Conservation (phyloP, 2,888 invertebrate species). For the Brachylomia viminalis region DNA sequence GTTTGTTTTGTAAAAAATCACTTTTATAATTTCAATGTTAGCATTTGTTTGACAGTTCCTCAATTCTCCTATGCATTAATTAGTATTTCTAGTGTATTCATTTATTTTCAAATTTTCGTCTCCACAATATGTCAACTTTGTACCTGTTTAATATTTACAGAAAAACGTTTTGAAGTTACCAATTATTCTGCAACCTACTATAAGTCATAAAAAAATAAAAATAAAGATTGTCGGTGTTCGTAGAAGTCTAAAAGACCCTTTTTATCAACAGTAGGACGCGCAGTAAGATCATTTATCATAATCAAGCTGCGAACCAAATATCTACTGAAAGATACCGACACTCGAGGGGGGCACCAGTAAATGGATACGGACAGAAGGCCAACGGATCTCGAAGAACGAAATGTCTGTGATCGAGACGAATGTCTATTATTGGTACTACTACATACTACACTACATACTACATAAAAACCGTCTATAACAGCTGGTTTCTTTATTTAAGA, state of each 20-base stretch:
- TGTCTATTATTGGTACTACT: no score
- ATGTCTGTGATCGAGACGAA: no score
- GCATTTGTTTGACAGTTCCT: no score
- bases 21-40: no score
- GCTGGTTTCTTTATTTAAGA: no score
- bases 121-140: neutral
- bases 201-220: conserved; percentile 40
- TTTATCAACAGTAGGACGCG: conserved; percentile 65
- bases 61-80: no score
- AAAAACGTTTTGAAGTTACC: neutral
- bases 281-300: conserved; percentile 70
- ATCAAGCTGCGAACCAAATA: conserved; percentile 65
- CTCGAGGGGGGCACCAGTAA: conserved; percentile 18
- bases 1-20: no score
- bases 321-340: conserved; percentile 56
- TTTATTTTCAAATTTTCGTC: neutral
- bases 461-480: no score
- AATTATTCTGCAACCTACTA: conserved; percentile 41
- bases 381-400: no score
- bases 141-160: neutral
- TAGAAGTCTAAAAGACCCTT: conserved; percentile 56
- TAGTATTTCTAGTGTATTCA: no score
- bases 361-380: no score
- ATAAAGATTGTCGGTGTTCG: conserved; percentile 40
- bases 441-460: no score